Evolutionary conservation across 2,888 invertebrate species (phyloP).

Genomic region (Pollenia griseotomentosa): DNA sequence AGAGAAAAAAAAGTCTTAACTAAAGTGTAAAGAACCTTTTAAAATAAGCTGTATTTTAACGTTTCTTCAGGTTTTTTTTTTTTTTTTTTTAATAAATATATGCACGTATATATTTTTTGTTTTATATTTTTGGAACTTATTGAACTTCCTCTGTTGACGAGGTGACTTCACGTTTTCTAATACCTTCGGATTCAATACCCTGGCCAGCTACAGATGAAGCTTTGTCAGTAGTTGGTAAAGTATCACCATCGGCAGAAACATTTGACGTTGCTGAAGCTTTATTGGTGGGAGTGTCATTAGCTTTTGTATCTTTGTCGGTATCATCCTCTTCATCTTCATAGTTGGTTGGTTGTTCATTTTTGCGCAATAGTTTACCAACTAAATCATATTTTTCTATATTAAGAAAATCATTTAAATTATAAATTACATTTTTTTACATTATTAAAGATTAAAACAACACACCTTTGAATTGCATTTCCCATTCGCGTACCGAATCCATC

Average conservation of each 20-base stretch:
- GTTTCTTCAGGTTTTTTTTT: slow-evolving; percentile 10
- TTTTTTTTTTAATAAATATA: slow-evolving; percentile 48
- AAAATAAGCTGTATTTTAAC: slow-evolving; percentile 16
- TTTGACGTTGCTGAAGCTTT: slow-evolving; percentile 47
- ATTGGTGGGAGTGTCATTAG: slow-evolving; percentile 60
- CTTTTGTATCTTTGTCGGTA: slow-evolving; percentile 74
- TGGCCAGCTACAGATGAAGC: slow-evolving; percentile 33
- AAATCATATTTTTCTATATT: slow-evolving; percentile 94
- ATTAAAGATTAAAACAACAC: slow-evolving; percentile 71
- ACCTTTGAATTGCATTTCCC: slow-evolving; percentile 99
- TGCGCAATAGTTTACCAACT: slow-evolving; percentile 94
- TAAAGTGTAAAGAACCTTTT: slow-evolving; percentile 37
- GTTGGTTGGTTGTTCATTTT: slow-evolving; percentile 94
- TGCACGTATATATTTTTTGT: slow-evolving; percentile 38
- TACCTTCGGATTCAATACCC: slow-evolving; percentile 64
- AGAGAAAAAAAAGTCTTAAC: slow-evolving; percentile 34
- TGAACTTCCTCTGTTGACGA: slow-evolving; percentile 75
- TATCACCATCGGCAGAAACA: slow-evolving; percentile 43
- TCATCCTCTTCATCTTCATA: slow-evolving; percentile 94
- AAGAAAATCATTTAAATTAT: slow-evolving; percentile 7
- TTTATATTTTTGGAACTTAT: slow-evolving; percentile 69
- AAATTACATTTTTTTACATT: not conserved
- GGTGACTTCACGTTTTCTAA: slow-evolving; percentile 76
- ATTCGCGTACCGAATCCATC: slow-evolving; percentile 97
- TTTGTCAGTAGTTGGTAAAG: slow-evolving; percentile 45